A percentile compares a stretch with the other conserved stretches of the same genome.
Evolutionary conservation across 2,888 invertebrate genomes (phyloP).

Genomic region (Linyphia triangularis): DNA sequence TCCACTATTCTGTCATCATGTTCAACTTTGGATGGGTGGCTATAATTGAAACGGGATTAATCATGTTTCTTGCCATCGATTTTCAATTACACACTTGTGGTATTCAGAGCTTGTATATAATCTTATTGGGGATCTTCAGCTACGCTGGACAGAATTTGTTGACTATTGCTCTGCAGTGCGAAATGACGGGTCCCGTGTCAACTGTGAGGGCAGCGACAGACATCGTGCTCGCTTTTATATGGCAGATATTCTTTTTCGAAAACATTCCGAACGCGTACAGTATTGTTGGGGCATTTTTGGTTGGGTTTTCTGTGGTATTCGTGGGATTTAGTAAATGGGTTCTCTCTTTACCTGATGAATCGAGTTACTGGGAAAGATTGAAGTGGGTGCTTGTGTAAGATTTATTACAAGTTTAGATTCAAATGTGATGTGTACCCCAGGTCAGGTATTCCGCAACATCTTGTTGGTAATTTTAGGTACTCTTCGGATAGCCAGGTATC

Average conservation of each 20-base stretch:
- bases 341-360: slow-evolving; percentile 85
- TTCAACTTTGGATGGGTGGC: slow-evolving; percentile 90
- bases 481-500: too few species aligned
- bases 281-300: slow-evolving; percentile 90
- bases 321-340: slow-evolving; percentile 93
- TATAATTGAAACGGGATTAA: slow-evolving; percentile 82
- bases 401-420: too few species aligned
- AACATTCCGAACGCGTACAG: slow-evolving; percentile 91
- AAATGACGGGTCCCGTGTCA: slow-evolving; percentile 95
- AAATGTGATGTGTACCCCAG: too few species aligned
- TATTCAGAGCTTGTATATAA: slow-evolving; percentile 87
- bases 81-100: slow-evolving; percentile 91
- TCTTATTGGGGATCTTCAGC: slow-evolving; percentile 79
- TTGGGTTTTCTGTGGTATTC: slow-evolving; percentile 90
- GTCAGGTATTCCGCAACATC: too few species aligned
- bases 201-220: slow-evolving; percentile 92
- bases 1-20: slow-evolving; percentile 95
- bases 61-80: slow-evolving; percentile 86
- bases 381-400: slow-evolving; percentile 54
- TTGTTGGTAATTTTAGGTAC: too few species aligned
- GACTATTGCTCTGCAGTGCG: slow-evolving; percentile 91
- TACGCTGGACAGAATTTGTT: slow-evolving; percentile 82
- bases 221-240: slow-evolving; percentile 93
- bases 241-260: slow-evolving; percentile 92
- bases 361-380: neutral